These are phyloP conservation scores for Sarcophilus harrisii DNA, from an alignment of 2,797 vertebrate species.

Conservation along the genomic window DNA sequence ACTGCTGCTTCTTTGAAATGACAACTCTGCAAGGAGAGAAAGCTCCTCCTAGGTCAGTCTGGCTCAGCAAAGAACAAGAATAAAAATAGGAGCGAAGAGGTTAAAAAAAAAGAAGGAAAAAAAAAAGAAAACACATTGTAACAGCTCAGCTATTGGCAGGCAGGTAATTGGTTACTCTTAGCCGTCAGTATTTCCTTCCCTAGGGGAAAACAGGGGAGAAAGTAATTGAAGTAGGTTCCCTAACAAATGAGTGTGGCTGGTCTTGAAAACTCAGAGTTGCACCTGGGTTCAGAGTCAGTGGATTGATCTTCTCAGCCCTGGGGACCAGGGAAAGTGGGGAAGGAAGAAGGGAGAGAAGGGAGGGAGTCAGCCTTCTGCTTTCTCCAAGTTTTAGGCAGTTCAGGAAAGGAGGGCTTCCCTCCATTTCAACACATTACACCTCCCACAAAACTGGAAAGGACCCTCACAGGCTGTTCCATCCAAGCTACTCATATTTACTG, in stretches of 20 bases:
- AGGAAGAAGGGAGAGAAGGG: rapidly evolving
- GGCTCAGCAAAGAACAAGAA: neutral
- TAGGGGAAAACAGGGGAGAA: slow-evolving; percentile 54
- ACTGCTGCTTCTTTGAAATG: neutral
- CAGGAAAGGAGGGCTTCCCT: neutral
- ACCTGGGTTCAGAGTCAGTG: slow-evolving; percentile 47
- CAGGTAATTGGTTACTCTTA: slow-evolving; percentile 65
- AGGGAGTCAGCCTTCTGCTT: neutral
- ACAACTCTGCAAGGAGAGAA: neutral
- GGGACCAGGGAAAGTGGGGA: neutral
- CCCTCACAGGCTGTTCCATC: neutral
- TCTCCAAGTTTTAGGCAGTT: neutral
- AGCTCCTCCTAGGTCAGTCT: slow-evolving; percentile 4
- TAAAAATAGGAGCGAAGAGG: slow-evolving; percentile 33
- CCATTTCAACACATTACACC: neutral
- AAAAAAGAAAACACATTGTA: neutral
- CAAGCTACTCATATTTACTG: neutral
- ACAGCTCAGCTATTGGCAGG: slow-evolving; percentile 13
- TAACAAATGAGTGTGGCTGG: slow-evolving; percentile 65
- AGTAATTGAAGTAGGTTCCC: slow-evolving; percentile 62
- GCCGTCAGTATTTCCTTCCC: slow-evolving; percentile 40
- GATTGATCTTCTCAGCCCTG: slow-evolving; percentile 59
- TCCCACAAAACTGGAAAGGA: neutral
- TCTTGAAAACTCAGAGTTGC: slow-evolving; percentile 40
- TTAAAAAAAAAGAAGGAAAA: neutral